Base-by-base conservation (phyloP, 2,888 invertebrate genomes). In the Lymantria monacha region DNA sequence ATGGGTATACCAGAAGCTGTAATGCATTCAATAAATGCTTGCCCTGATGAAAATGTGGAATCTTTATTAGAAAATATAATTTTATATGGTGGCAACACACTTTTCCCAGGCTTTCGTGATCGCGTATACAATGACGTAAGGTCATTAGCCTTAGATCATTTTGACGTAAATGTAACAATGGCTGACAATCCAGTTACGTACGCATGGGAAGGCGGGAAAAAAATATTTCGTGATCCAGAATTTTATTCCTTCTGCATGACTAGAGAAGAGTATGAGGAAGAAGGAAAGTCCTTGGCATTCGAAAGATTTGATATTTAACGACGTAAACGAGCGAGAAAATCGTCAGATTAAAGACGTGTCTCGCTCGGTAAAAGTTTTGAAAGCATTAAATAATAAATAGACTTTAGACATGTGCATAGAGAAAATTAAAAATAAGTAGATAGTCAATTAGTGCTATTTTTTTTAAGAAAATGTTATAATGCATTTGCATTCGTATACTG, bases 1-100 rank as follows among this genome's bases (percentile, higher is more conserved):
- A 97, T 98, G 94, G 99, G 99, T 0, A 95, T 99, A 55, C 93
- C 97, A 0, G 98, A 99, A 90, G 95, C 97, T 0, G 94, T 98
- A 7, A 93, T 96, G 50, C 93, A 96, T 72, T 93, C 95, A 0
- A 93, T 98, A n/a, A 92, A 93, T 47, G 83, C 92, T 0, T 96
- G 97, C 63, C 95, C 97, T 0, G 92, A 93, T 69, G 94, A 95
- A 67, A 87, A 96, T 45, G 95, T 94, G 67, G 94, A 96, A 9
- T 94, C 95, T 79, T 92, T 99, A 57, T 92, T 96, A 41, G 94
- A 94, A 50, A 97, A 97, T 79, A 96, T 99, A 56, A 86, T 98
- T 42, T 88, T 98, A 11, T 95, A 95, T 31, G 99, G 99, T 1
- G 95, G 97, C 48, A 94, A 94, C 68, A 92, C 94, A 0, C 87